These are phyloP conservation scores for Acomys russatus DNA, from an alignment of 2,797 vertebrate species.

Conservation along the genomic window DNA sequence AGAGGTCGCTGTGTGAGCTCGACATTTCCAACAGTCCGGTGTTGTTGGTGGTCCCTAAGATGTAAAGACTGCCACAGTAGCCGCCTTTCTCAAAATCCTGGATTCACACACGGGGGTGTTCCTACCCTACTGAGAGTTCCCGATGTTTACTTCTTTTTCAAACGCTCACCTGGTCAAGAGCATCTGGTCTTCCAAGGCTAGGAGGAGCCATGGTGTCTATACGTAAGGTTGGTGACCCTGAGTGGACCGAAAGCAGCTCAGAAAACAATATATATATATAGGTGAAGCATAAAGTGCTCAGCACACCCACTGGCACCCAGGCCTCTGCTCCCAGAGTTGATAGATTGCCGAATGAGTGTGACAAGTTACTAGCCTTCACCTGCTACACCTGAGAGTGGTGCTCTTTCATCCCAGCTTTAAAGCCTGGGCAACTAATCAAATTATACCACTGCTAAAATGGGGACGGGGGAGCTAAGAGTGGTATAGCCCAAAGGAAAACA, in stretches of 20 bases:
- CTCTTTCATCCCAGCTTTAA: background rate
- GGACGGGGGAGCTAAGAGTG: too few relatives aligned
- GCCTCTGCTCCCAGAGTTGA: background rate
- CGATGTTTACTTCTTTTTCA: background rate
- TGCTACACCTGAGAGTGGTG: background rate
- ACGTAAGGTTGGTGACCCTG: background rate
- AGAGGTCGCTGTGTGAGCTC: background rate
- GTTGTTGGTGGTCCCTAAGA: background rate
- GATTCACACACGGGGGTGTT: background rate
- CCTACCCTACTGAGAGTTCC: background rate
- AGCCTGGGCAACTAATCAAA: background rate
- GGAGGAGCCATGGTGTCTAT: background rate
- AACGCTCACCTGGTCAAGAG: background rate
- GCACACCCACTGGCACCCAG: background rate
- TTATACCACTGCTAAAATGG: background rate
- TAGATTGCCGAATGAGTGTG: background rate
- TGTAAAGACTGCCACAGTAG: background rate
- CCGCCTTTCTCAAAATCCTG: background rate
- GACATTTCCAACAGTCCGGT: background rate
- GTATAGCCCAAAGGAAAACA: background rate
- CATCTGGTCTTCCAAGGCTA: background rate
- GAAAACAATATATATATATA: background rate
- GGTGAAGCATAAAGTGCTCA: background rate
- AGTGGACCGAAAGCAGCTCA: background rate
- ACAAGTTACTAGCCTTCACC: background rate